phyloP scores from a whole-genome alignment of 1,140 invertebrate genomes.

The Coenobita brevimanus region DNA sequence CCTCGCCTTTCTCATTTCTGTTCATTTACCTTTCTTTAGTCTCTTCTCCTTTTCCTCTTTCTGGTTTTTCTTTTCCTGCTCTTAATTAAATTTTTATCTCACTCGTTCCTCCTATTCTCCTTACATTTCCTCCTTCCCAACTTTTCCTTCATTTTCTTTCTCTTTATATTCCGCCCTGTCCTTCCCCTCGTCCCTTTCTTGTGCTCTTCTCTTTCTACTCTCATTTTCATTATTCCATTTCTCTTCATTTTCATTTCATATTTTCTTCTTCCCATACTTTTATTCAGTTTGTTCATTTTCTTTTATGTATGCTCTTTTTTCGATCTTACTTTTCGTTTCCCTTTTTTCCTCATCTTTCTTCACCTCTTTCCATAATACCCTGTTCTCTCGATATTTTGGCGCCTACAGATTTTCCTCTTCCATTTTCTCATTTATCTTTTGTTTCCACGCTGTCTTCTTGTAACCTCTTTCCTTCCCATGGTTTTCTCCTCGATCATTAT shows the following conservation, averaged over 20 bases:
- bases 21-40: too few species aligned
- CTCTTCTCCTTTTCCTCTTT: neutral
- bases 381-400: too few species aligned
- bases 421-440: too few species aligned
- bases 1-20: too few species aligned
- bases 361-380: too few species aligned
- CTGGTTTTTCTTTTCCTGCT: neutral
- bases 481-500: too few species aligned
- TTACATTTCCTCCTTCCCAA: neutral
- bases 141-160: neutral
- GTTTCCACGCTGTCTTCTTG: too few species aligned
- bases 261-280: neutral
- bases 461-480: too few species aligned
- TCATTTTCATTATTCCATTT: neutral
- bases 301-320: neutral
- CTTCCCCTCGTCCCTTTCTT: neutral
- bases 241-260: neutral
- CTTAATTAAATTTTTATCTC: neutral
- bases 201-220: slow-evolving; percentile 5
- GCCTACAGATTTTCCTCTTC: too few species aligned
- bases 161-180: neutral
- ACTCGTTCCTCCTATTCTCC: neutral
- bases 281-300: neutral
- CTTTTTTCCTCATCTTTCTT: too few species aligned
- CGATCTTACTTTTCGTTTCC: neutral